Evolutionary conservation across 2,888 invertebrate genomes (phyloP).

Genomic region (Bombylius major): DNA sequence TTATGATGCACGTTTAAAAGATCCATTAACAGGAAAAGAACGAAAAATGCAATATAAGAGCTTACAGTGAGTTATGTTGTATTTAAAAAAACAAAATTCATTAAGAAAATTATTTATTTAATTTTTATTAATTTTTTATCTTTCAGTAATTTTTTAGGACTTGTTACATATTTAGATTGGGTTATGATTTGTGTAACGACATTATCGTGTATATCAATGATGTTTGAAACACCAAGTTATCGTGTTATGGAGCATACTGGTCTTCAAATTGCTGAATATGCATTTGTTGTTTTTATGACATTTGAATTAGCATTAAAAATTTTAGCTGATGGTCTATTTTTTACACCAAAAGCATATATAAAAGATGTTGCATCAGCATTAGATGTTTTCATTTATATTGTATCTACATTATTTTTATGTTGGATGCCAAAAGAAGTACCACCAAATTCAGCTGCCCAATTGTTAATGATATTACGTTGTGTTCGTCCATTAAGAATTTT

Average conservation of each 20-base stretch:
- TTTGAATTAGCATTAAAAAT: slow-evolving; percentile 91
- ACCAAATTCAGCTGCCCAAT: slow-evolving; percentile 85
- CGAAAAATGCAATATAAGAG: slow-evolving; percentile 95
- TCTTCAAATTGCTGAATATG: slow-evolving; percentile 90
- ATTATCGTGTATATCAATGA: slow-evolving; percentile 95
- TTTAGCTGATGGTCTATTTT: slow-evolving; percentile 92
- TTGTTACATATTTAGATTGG: slow-evolving; percentile 99
- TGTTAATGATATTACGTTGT: slow-evolving; percentile 92
- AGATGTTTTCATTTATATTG: slow-evolving; percentile 95
- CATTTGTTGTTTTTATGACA: slow-evolving; percentile 97
- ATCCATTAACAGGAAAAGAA: slow-evolving; percentile 93
- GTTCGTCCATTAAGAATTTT: slow-evolving; percentile 93
- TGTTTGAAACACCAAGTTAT: slow-evolving; percentile 92
- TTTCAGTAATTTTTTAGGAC: slow-evolving; percentile 82
- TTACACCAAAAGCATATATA: slow-evolving; percentile 97
- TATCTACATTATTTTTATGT: slow-evolving; percentile 87
- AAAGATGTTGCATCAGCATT: slow-evolving; percentile 94
- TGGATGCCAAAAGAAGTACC: slow-evolving; percentile 90
- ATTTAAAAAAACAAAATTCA: background rate
- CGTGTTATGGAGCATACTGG: slow-evolving; percentile 91
- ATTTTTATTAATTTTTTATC: background rate
- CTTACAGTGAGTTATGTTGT: slow-evolving; percentile 64
- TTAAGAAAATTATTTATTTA: background rate
- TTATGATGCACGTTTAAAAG: slow-evolving; percentile 84
- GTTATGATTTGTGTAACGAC: slow-evolving; percentile 98